These are phyloP conservation scores for Agapostemon virescens DNA, from an alignment of 2,888 invertebrate genomes.

Conservation along the genomic window DNA sequence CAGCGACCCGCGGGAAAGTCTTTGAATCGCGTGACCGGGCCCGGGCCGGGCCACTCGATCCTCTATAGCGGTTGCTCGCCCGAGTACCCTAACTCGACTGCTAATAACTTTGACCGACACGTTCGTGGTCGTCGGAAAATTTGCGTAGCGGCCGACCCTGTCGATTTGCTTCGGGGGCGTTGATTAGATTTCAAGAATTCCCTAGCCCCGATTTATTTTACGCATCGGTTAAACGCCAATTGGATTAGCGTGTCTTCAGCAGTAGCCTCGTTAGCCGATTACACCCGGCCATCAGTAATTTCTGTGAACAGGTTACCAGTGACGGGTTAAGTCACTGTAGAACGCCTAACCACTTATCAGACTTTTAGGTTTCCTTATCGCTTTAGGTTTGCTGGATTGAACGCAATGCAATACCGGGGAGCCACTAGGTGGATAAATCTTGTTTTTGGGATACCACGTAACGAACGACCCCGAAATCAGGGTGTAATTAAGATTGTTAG, in stretches of 20 bases:
- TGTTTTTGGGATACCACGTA: too few relatives aligned
- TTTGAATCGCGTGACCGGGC: slow-evolving; percentile 68
- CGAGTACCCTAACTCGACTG: slow-evolving; percentile 49
- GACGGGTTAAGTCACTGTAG: too few relatives aligned
- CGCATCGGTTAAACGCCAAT: not conserved
- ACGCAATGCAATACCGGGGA: too few relatives aligned
- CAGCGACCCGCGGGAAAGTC: slow-evolving; percentile 38
- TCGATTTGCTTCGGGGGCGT: slow-evolving; percentile 14
- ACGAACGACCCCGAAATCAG: too few relatives aligned
- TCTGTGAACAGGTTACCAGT: too few relatives aligned
- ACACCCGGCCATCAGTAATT: too few relatives aligned
- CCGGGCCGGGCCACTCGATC: slow-evolving; percentile 41
- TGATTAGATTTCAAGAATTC: slow-evolving; percentile 14
- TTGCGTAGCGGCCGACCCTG: slow-evolving; percentile 10
- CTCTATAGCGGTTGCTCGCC: slow-evolving; percentile 54
- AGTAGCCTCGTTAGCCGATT: not conserved
- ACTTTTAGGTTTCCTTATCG: too few relatives aligned
- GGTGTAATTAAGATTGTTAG: too few relatives aligned
- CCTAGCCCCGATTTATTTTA: slow-evolving; percentile 4
- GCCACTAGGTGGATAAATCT: too few relatives aligned
- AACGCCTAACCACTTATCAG: too few relatives aligned
- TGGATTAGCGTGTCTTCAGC: not conserved
- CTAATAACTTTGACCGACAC: slow-evolving; percentile 58
- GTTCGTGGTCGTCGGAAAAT: slow-evolving; percentile 41
- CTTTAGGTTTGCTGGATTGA: too few relatives aligned